Percentiles rank a stretch among this genome's conserved stretches.
These are phyloP conservation scores for Ephydatia muelleri DNA, from an alignment of 37 sponge, comb jelly and placozoan species.

Conservation along the genomic window DNA sequence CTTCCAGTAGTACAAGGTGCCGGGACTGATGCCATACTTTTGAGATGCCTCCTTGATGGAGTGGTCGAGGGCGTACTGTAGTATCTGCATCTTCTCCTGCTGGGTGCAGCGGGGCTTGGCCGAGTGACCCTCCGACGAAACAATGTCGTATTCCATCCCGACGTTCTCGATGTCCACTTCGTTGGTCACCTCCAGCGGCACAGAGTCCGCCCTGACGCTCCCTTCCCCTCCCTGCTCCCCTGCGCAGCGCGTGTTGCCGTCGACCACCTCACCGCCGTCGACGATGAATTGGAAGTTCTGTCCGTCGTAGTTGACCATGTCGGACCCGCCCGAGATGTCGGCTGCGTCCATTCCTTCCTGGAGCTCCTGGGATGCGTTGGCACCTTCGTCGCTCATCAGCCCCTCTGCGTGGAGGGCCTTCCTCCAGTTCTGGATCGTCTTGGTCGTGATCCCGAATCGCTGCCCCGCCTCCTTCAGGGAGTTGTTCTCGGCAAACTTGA, in stretches of 20 bases:
- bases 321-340: slow-evolving; percentile 6
- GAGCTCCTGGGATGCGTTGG: neutral
- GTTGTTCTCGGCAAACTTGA: slow-evolving; percentile 71
- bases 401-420: slow-evolving; percentile 49
- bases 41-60: slow-evolving; percentile 70
- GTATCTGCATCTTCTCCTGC: slow-evolving; percentile 68
- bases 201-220: neutral
- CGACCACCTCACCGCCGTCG: slow-evolving; percentile 67
- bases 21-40: slow-evolving; percentile 68
- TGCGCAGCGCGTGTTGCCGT: neutral
- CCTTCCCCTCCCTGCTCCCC: slow-evolving; percentile 3
- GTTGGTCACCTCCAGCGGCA: slow-evolving; percentile 62
- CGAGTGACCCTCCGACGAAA: slow-evolving; percentile 64
- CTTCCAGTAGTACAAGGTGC: slow-evolving; percentile 81
- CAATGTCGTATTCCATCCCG: slow-evolving; percentile 76
- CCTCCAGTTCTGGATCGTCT: slow-evolving; percentile 82
- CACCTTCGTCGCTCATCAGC: neutral
- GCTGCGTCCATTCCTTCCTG: neutral
- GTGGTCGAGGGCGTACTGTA: slow-evolving; percentile 77
- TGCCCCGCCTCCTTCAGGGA: slow-evolving; percentile 71
- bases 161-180: slow-evolving; percentile 73
- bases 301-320: slow-evolving; percentile 54
- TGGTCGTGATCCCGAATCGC: slow-evolving; percentile 69
- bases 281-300: slow-evolving; percentile 63
- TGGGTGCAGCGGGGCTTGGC: slow-evolving; percentile 75